Evolutionary conservation across 2,888 invertebrate genomes (phyloP), one percentile per base, ranked within the genome.

Genomic region (Drosophila diplacantha): DNA sequence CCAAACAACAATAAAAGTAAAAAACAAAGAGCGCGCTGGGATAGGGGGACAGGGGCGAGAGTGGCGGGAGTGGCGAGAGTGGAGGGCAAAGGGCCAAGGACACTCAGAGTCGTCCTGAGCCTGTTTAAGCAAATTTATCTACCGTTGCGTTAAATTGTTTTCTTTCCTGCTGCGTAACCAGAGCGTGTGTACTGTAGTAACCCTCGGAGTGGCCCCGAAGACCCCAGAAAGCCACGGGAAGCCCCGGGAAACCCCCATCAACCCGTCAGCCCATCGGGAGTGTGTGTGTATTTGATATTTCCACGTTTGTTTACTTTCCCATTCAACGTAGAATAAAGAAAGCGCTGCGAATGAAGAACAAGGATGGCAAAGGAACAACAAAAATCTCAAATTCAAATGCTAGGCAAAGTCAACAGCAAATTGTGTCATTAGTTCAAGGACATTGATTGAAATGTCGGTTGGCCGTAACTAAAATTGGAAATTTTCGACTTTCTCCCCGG

Each of bases 401-500:
- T 41, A 37, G 47, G 44, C 49, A 65, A 65, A 50, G 44, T 47
- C 55, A 67, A 46, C 71, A 71, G 57, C 69, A 72, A 72, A 68
- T 71, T 62, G 72, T 72, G 72, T 72, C 72, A 72, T 72, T 72
- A 72, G 69, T 63, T 72, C 73, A 69, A 72, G 73, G 69, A 72
- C 69, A 72, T 64, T 69, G 72, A 72, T 72, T 63, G 73, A 72
- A 72, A 69, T 73, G 61, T 70, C 47, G 39, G 65, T 64, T 63
- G 64, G 49, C 50, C 65, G 58, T 52, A 51, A 67, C 69, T 53
- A 54, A 68, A 68, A 67, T 50, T 69, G 50, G 37, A 50, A 37
- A 51, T 44, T 50, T 46, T 29, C 22, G 31, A 18, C 49, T n/a
- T 41, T 8, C 22, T 8, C 9, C 14, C 14, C 4, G 3, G 8